Percentiles rank a stretch among this genome's conserved stretches.
phyloP scores from a whole-genome alignment of 2,797 vertebrate species.

The Taenioides sp. region DNA sequence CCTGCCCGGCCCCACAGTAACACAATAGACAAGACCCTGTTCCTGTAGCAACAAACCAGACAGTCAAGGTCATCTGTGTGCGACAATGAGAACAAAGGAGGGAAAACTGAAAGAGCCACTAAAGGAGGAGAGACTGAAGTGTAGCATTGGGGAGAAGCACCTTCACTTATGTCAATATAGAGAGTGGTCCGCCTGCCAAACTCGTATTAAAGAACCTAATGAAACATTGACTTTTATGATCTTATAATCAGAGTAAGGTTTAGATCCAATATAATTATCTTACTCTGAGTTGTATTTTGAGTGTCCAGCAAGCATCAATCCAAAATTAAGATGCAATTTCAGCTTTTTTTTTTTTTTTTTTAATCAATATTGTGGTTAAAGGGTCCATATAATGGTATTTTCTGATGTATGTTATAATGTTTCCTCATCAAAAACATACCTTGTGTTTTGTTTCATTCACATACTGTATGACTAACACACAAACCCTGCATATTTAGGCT shows the following conservation, averaged over 20 bases:
- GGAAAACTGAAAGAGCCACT: constrained; percentile 21
- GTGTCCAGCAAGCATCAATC: not conserved
- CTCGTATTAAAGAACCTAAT: not conserved
- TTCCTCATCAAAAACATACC: too few relatives aligned
- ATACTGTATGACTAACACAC: too few relatives aligned
- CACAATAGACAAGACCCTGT: constrained; percentile 39
- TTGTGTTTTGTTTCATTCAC: too few relatives aligned
- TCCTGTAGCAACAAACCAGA: constrained; percentile 61
- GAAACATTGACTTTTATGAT: not conserved
- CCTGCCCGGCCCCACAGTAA: constrained; percentile 32
- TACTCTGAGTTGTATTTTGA: not conserved
- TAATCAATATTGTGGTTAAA: too few relatives aligned
- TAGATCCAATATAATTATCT: too few relatives aligned
- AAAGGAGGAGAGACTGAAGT: constrained; percentile 25
- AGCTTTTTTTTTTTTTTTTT: too few relatives aligned
- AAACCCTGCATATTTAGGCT: too few relatives aligned
- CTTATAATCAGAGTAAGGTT: too few relatives aligned
- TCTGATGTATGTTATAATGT: too few relatives aligned
- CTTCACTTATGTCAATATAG: constrained; percentile 7
- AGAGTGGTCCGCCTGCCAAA: not conserved
- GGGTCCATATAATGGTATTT: too few relatives aligned
- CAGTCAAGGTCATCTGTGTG: constrained; percentile 60
- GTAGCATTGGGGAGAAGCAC: not conserved
- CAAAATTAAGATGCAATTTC: not conserved
- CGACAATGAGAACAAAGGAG: constrained; percentile 17